Base-by-base conservation (phyloP, 2,888 invertebrate species). In the Stramonita haemastoma region DNA sequence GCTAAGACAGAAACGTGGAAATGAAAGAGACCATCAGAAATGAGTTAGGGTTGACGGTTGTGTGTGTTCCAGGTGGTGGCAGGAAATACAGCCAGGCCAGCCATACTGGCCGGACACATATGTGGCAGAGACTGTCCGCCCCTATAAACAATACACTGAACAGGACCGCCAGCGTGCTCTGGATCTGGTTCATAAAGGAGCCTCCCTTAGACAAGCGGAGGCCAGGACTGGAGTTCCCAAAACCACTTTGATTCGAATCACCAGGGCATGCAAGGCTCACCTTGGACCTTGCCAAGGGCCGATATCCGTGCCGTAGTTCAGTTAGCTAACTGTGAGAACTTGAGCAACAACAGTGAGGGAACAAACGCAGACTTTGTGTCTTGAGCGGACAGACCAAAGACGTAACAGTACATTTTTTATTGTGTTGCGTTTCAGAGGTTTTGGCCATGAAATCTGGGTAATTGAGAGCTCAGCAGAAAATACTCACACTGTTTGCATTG, bases 221-320 rank as follows among this genome's bases (percentile, higher is more conserved):
- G 36, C 70, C 13, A 46, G 46, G 83, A 88, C 88, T 0, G 88
- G 88, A 36, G 88, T 88, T 36, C 88, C 88, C 26, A 81, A 83
- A 57, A 88, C 81, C 88, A 88, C 88, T 60, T 34, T 86, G 8
- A 66, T 86, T 11, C 60, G 86, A 29, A 86, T 66, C 19, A 34
- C 86, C 66, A 60, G 60, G 66, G 86, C 86, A 8, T 86, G 86
- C 66, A 86, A 66, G 32, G 66, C 60, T 5, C 86, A 86, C 86
- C 22, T 22, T 6, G 86, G 86, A 32, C 86, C 86, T 11, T 66
- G 4, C 66, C 66, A 66, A 46, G 26, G 26, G 26, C 26, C 26
- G 66, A 66, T 19, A 66, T 66, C 19, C 26, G 66, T 66, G 66
- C 66, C 66, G 19, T 66, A 26, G 66, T 17, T 66, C 22, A 66